Conservation (phyloP, 2,113 vertebrate species). For the Carassius auratus region DNA sequence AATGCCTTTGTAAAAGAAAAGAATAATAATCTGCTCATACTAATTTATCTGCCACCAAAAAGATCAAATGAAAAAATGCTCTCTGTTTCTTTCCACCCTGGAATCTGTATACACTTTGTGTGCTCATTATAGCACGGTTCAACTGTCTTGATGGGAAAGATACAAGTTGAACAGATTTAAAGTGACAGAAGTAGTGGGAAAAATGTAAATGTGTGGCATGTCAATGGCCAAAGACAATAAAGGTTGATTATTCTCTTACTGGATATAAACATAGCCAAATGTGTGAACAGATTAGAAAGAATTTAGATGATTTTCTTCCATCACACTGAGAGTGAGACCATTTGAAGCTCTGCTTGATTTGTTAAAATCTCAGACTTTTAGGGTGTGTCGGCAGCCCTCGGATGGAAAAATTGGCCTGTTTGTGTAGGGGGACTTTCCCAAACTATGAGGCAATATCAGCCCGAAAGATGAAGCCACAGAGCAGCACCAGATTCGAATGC, state of each 20-base stretch:
- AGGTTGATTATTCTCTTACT: not conserved
- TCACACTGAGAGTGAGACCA: constrained; percentile 1
- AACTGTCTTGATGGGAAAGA: constrained; percentile 29
- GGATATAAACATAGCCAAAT: not conserved
- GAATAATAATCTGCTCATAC: constrained; percentile 53
- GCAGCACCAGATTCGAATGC: constrained; percentile 68
- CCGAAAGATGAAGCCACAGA: constrained; percentile 66
- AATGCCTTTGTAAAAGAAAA: constrained; percentile 55
- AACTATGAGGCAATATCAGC: constrained; percentile 64
- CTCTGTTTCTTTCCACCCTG: not conserved
- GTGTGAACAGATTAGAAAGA: not conserved
- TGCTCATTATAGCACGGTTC: constrained; percentile 19
- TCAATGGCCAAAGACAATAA: constrained; percentile 3
- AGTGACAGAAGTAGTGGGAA: constrained; percentile 2
- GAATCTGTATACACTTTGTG: not conserved
- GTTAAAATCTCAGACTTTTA: constrained; percentile 27
- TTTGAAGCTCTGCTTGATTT: not conserved
- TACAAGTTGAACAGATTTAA: constrained; percentile 36
- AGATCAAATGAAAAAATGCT: constrained; percentile 43
- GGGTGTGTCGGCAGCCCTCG: constrained; percentile 43
- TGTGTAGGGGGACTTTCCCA: constrained; percentile 48
- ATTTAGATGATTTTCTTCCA: not conserved
- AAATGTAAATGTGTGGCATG: not conserved
- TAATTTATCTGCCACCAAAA: constrained; percentile 52
- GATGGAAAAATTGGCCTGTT: constrained; percentile 34